phyloP scores from a whole-genome alignment of 2,888 invertebrate species.

The Pandemis heparana region DNA sequence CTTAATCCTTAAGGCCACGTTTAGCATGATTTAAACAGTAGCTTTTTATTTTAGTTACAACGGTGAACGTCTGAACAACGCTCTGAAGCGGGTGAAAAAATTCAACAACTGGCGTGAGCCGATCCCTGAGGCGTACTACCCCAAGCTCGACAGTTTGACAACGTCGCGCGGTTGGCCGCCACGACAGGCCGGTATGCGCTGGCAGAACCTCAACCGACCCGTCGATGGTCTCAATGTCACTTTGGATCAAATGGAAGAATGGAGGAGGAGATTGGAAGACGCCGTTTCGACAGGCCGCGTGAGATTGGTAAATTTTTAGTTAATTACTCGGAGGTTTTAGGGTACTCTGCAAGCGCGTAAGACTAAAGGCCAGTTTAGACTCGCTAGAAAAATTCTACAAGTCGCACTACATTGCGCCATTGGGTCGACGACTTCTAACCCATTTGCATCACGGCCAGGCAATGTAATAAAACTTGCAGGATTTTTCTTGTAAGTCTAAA shows the following conservation, averaged over 20 bases:
- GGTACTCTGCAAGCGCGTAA: background rate
- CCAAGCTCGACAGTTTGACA: constrained; percentile 91
- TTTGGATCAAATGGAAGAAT: constrained; percentile 89
- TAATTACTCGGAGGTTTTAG: background rate
- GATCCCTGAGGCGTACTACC: constrained; percentile 92
- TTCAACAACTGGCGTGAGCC: constrained; percentile 89
- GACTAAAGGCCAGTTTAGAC: background rate
- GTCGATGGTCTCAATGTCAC: constrained; percentile 86
- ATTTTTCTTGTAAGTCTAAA: too few species aligned
- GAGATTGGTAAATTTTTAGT: constrained; percentile 76
- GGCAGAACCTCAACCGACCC: constrained; percentile 88
- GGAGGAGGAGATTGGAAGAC: constrained; percentile 90
- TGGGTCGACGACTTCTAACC: too few species aligned
- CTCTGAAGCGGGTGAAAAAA: constrained; percentile 87
- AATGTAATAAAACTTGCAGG: too few species aligned
- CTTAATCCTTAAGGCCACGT: too few species aligned
- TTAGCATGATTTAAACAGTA: too few species aligned
- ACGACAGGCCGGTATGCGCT: constrained; percentile 85
- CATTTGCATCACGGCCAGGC: too few species aligned
- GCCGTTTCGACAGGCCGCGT: constrained; percentile 90
- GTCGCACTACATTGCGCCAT: too few species aligned
- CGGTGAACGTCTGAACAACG: constrained; percentile 90
- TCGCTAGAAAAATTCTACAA: too few species aligned
- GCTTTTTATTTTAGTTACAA: constrained; percentile 86
- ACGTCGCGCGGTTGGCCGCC: constrained; percentile 91